Evolutionary conservation across 2,888 invertebrate species (phyloP).

Genomic region (Pseudococcus jackbeardsleyi): DNA sequence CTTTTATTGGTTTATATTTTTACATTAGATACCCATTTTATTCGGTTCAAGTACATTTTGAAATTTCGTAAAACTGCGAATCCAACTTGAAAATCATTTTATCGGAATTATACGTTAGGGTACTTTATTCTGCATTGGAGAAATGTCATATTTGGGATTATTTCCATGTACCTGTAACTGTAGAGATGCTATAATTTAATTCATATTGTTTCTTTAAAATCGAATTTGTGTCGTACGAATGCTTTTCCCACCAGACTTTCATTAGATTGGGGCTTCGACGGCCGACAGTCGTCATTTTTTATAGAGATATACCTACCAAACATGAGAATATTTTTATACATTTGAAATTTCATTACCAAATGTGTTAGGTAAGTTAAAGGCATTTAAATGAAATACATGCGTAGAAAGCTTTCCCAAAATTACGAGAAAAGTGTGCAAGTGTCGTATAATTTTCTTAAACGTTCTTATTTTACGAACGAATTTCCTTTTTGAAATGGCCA

Average conservation of each 20-base stretch:
- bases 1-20: constrained; percentile 27
- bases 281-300: background rate
- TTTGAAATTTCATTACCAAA: background rate
- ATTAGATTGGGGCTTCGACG: background rate
- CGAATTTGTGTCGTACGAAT: background rate
- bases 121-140: background rate
- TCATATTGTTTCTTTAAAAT: background rate
- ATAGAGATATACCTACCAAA: background rate
- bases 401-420: background rate
- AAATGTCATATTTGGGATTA: background rate
- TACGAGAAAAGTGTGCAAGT: background rate
- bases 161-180: background rate
- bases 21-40: constrained; percentile 19
- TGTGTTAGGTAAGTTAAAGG: background rate
- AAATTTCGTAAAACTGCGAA: background rate
- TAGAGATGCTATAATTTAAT: background rate
- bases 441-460: background rate
- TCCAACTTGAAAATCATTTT: constrained; percentile 31
- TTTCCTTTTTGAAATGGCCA: background rate
- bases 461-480: background rate
- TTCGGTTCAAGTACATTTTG: background rate
- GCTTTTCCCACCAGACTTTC: constrained; percentile 3
- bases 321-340: background rate
- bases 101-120: background rate
- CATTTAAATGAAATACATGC: background rate